A percentile compares a stretch with the other conserved stretches of the same genome.
Evolutionary conservation across 2,888 invertebrate genomes (phyloP).

Genomic region (Tupiocoris notatus): DNA sequence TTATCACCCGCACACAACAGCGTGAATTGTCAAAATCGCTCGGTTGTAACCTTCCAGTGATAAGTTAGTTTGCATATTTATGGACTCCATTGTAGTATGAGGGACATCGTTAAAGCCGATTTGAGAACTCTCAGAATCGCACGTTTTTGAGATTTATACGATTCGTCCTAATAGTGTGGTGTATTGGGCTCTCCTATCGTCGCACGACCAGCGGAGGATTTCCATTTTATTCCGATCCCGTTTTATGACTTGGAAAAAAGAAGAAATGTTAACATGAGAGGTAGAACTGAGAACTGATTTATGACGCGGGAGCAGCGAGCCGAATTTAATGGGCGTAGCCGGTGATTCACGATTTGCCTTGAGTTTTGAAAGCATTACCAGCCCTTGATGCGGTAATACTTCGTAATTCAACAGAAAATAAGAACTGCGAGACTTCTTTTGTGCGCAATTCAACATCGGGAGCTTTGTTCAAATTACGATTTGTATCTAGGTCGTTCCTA

Average conservation of each 20-base stretch:
- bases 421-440: background rate
- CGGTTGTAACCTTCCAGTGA: too few relatives aligned
- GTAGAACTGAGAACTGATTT: background rate
- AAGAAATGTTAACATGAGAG: background rate
- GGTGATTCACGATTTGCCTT: slow-evolving; percentile 9
- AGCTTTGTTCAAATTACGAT: too few relatives aligned
- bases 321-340: slow-evolving; percentile 29
- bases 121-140: background rate
- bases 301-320: background rate
- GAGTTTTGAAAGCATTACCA: background rate
- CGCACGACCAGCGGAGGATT: background rate
- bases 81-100: too few relatives aligned
- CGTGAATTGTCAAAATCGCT: too few relatives aligned
- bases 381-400: background rate
- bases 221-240: background rate
- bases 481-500: too few relatives aligned
- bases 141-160: background rate
- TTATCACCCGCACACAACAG: too few relatives aligned
- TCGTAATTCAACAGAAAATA: background rate
- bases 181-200: background rate
- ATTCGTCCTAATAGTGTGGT: background rate
- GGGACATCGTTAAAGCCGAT: too few relatives aligned
- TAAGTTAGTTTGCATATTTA: too few relatives aligned
- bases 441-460: too few relatives aligned
- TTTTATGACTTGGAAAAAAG: background rate